Percentiles rank a stretch among this genome's conserved stretches.
phyloP scores from a whole-genome alignment of 2,888 invertebrate species.

The Poecilobothrus nobilitatus region DNA sequence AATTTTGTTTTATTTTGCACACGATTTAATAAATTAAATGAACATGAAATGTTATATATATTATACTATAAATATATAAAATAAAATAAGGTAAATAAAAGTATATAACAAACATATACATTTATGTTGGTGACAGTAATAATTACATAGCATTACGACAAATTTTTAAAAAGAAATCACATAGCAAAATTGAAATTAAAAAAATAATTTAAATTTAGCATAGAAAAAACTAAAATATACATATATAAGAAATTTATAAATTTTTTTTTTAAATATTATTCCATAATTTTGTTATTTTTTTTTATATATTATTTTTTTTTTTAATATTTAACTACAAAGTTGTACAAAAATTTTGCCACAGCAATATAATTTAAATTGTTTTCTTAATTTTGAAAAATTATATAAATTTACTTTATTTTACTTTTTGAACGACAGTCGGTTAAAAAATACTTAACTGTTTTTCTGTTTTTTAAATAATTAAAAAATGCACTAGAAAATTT shows the following conservation, averaged over 20 bases:
- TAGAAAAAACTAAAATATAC: not conserved
- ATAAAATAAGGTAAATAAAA: not conserved
- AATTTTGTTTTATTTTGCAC: too few relatives aligned
- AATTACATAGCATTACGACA: conserved; percentile 5
- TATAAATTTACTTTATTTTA: too few relatives aligned
- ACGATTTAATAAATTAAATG: too few relatives aligned
- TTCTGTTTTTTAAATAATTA: not conserved
- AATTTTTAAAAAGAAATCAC: not conserved
- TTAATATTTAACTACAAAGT: not conserved
- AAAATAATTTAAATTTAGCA: not conserved
- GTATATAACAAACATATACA: not conserved
- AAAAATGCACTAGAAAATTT: too few relatives aligned
- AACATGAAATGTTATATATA: conserved; percentile 2
- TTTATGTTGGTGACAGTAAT: not conserved
- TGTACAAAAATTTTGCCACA: conserved; percentile 1
- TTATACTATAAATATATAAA: not conserved
- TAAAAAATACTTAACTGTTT: not conserved
- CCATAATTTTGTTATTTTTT: too few relatives aligned
- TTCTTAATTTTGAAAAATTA: too few relatives aligned
- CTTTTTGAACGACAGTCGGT: too few relatives aligned
- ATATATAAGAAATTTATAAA: not conserved
- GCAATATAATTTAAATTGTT: not conserved
- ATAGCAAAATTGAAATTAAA: not conserved
- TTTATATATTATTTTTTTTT: too few relatives aligned
- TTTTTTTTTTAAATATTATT: not conserved